phyloP scores from a whole-genome alignment of 2,113 vertebrate species.

The Pterophyllum scalare region DNA sequence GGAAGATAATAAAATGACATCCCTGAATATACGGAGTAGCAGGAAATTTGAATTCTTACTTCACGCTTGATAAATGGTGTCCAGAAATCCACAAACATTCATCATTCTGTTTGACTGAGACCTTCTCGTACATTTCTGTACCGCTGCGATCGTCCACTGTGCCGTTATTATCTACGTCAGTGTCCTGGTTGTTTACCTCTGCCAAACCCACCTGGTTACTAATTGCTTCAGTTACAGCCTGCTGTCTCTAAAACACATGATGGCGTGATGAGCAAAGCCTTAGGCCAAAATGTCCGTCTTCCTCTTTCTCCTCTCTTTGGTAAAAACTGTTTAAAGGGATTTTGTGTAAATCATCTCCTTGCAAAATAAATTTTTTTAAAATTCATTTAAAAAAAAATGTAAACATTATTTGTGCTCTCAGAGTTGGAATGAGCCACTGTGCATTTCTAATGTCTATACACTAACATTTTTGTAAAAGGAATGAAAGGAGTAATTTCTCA shows the following conservation, averaged over 20 bases:
- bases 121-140: background rate
- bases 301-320: no score
- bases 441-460: no score
- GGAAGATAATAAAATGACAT: background rate
- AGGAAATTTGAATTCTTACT: background rate
- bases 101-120: background rate
- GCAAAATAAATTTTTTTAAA: no score
- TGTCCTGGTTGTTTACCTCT: background rate
- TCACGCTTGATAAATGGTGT: background rate
- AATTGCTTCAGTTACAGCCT: slow-evolving; percentile 39
- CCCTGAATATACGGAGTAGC: background rate
- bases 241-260: slow-evolving; percentile 23
- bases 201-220: slow-evolving; percentile 41
- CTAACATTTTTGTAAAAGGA: no score
- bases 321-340: no score
- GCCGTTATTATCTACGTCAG: background rate
- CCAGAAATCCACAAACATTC: background rate
- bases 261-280: background rate
- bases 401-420: no score
- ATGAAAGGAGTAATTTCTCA: no score
- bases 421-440: no score
- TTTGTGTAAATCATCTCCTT: no score
- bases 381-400: no score
- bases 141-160: background rate
- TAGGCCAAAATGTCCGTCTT: background rate